Base-by-base conservation (phyloP, 2,113 vertebrate species). In the Stomatorhinus ivindoensis region DNA sequence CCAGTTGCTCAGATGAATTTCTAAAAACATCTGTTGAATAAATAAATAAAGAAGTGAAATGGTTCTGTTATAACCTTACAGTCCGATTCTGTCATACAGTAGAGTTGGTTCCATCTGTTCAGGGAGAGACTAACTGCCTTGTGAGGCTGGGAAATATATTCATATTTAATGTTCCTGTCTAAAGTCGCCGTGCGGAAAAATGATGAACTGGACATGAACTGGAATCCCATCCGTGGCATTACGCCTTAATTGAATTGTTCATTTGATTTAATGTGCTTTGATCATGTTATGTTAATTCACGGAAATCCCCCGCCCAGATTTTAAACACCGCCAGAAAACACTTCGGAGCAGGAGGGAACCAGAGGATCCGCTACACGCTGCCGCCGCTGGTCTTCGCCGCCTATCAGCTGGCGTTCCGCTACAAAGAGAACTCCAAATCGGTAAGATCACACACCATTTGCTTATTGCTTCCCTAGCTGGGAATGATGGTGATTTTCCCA, bases 301-400 rank as follows among this genome's bases (percentile, higher is more conserved):
- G 24, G 27, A 48, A 31, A n/a, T 15, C 76, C 89, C 89, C 69
- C 51, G 5, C 4, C 35, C 83, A 99, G 98, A 99, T 99, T 92
- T 95, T 99, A 82, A 99, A 98, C 93, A 99, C 98, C 0, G 97
- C 98, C 58, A 96, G 98, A 92, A 99, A 99, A 92, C 98, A 99
- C 93, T 99, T 99, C 92, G 98, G 98, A 11, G 98, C 98, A 0
- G 98, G 98, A 31, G 98, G 98, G 84, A 99, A 99, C 95, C 98
- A 99, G 3, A 96, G 98, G 88, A 99, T 99, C 87, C 98, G 97
- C 15, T 99, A 97, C 93, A 99, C 98, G 0, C 94, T 99, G 80
- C 98, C 98, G 0, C 98, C 98, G 0, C 90, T 99, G 93, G 97
- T 99, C 11, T 99, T 99, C 50, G 97, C 98, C 44, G 98, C 98